Conservation (phyloP, 2,797 vertebrate species). For the Hirundo rustica region DNA sequence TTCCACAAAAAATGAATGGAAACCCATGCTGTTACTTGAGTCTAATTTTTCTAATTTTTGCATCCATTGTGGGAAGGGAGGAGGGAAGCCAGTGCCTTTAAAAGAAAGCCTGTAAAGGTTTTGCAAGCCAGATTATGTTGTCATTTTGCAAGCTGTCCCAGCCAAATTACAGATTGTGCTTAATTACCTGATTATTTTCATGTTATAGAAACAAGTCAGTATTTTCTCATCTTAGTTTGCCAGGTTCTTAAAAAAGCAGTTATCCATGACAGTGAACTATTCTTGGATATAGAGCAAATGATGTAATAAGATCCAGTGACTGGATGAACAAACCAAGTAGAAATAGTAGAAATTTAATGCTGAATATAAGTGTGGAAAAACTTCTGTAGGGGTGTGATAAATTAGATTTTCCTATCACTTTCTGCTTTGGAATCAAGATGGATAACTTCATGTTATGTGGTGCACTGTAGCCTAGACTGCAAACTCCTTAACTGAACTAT, state of each 20-base stretch:
- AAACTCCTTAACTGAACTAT: not conserved
- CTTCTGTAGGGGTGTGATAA: not conserved
- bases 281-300: not conserved
- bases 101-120: not conserved
- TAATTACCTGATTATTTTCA: not conserved
- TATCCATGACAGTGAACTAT: not conserved
- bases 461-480: not conserved
- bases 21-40: not conserved
- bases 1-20: not conserved
- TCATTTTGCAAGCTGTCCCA: not conserved
- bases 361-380: not conserved
- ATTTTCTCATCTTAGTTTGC: not conserved
- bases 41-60: not conserved
- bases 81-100: not conserved
- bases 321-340: not conserved
- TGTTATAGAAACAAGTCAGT: not conserved
- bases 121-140: not conserved
- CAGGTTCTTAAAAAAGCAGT: not conserved
- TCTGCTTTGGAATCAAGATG: not conserved
- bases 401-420: not conserved
- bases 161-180: not conserved
- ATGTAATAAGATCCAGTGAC: not conserved
- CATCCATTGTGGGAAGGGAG: not conserved
- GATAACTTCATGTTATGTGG: not conserved
- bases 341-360: not conserved